Percentiles rank a stretch among this genome's conserved stretches.
These are phyloP conservation scores for Rhagonycha lutea DNA, from an alignment of 2,888 invertebrate species.

Conservation along the genomic window DNA sequence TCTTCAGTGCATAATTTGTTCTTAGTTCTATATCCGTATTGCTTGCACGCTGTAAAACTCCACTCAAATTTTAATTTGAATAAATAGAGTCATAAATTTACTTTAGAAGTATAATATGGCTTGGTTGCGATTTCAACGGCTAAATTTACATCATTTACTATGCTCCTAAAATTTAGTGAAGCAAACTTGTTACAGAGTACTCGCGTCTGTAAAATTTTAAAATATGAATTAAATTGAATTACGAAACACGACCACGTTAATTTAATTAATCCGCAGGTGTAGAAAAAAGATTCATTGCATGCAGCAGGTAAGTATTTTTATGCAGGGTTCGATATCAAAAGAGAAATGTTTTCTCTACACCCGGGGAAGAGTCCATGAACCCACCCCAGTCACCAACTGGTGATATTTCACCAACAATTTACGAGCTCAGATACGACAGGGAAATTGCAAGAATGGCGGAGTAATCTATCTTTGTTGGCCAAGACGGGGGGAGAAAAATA, in stretches of 20 bases:
- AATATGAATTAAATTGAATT: constrained; percentile 22
- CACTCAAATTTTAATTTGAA: constrained; percentile 55
- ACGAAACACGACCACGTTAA: constrained; percentile 10
- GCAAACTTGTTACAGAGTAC: constrained; percentile 27
- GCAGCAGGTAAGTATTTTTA: constrained; percentile 12
- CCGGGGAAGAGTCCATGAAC: constrained; percentile 31
- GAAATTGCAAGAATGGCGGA: constrained; percentile 92
- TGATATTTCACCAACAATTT: constrained; percentile 85
- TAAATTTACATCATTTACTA: constrained; percentile 55
- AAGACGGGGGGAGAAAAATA: constrained; percentile 57
- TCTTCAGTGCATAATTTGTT: constrained; percentile 45
- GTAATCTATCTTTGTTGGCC: constrained; percentile 85
- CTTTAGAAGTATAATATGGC: constrained; percentile 52
- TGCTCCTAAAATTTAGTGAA: constrained; percentile 53
- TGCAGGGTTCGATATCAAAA: constrained; percentile 15
- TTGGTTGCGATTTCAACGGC: constrained; percentile 51
- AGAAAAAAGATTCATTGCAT: neutral
- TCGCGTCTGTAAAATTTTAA: constrained; percentile 16
- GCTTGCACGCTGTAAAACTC: constrained; percentile 41
- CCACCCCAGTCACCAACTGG: constrained; percentile 54
- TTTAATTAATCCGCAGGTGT: constrained; percentile 11
- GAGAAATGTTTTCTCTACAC: constrained; percentile 26
- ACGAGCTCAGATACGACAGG: constrained; percentile 89
- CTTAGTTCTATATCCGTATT: constrained; percentile 37
- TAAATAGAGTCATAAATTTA: constrained; percentile 50